phyloP scores from a whole-genome alignment of 2,113 vertebrate species.

The Ariopsis seemanni region DNA sequence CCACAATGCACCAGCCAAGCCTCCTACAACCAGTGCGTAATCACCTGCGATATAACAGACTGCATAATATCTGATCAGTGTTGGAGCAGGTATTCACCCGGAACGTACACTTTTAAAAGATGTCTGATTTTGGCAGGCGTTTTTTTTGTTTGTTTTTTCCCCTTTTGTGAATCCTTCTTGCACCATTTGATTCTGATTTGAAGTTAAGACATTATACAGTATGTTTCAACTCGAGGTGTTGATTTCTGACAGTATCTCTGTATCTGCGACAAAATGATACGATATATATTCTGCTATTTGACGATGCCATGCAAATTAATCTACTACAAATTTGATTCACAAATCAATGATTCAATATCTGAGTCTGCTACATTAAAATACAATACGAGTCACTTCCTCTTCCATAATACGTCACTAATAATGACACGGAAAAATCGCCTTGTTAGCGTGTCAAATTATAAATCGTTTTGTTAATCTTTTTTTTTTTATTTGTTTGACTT shows the following conservation, averaged over 20 bases:
- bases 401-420: not conserved
- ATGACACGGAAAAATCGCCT: no score
- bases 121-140: not conserved
- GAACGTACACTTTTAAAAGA: not conserved
- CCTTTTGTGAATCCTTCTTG: not conserved
- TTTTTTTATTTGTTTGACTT: not conserved
- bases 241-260: not conserved
- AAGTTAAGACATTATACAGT: not conserved
- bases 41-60: not conserved
- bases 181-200: not conserved
- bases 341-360: no score
- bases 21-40: not conserved
- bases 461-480: no score
- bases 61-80: not conserved
- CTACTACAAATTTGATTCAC: no score
- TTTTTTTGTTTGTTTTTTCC: no score
- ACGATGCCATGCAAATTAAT: no score
- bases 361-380: not conserved
- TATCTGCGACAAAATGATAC: not conserved
- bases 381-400: not conserved
- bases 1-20: constrained; percentile 9
- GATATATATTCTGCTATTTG: not conserved
- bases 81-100: not conserved
- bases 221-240: not conserved
- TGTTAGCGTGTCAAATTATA: not conserved